Evolutionary conservation across 2,797 vertebrate species (phyloP).

Genomic region (Rhinichthys osculus): DNA sequence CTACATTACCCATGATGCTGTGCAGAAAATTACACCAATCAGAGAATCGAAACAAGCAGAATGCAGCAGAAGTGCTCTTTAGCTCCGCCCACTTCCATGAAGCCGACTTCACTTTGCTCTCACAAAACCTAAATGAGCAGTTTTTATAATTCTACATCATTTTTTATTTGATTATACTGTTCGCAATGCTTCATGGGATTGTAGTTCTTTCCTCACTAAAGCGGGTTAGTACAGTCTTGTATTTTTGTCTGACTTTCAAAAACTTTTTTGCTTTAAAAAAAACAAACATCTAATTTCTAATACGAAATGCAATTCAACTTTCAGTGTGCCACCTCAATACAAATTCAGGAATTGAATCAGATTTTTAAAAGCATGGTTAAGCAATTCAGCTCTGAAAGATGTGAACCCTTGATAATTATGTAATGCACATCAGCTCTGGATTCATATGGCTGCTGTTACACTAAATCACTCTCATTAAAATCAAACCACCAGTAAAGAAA

Average conservation of each 20-base stretch:
- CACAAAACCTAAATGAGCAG: background rate
- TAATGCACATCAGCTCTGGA: background rate
- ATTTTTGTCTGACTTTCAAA: background rate
- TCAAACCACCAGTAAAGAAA: background rate
- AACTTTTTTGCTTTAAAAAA: too few relatives aligned
- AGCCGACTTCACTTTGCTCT: too few relatives aligned
- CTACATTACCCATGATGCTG: background rate
- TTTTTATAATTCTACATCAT: background rate
- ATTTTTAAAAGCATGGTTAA: background rate
- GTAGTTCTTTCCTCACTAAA: background rate
- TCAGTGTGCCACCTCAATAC: background rate
- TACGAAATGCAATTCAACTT: background rate
- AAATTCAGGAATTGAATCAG: background rate
- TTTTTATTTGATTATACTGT: background rate
- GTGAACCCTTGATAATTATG: background rate
- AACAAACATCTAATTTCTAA: too few relatives aligned
- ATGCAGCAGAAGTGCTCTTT: too few relatives aligned
- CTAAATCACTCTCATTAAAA: background rate
- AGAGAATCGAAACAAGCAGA: background rate
- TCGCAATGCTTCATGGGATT: background rate
- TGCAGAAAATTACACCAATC: background rate
- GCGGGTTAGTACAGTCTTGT: background rate
- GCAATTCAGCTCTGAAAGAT: background rate
- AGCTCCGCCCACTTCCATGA: too few relatives aligned
- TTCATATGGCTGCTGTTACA: background rate